A percentile compares a stretch with the other conserved stretches of the same genome.
Conservation (phyloP, 2,888 invertebrate species). For the Notodonta dromedarius region DNA sequence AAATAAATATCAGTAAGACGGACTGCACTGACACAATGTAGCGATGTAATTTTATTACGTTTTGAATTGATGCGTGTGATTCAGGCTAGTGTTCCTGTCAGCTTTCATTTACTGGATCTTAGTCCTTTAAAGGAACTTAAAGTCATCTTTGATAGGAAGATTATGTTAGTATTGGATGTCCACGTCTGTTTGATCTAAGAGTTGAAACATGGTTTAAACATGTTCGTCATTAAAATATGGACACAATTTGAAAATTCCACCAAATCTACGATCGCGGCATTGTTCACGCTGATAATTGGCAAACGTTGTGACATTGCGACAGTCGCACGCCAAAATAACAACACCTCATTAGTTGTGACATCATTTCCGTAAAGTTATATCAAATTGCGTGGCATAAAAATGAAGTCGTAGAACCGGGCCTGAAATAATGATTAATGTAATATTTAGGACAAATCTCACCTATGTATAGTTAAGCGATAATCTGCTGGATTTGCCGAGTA, state of each 20-base stretch:
- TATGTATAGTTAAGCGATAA: no score
- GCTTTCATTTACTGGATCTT: not conserved
- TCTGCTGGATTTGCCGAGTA: no score
- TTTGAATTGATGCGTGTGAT: not conserved
- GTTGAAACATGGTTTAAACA: not conserved
- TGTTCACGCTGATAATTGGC: conserved; percentile 12
- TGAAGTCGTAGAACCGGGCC: not conserved
- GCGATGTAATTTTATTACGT: conserved; percentile 5
- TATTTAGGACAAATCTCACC: conserved; percentile 7
- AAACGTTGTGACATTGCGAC: conserved; percentile 28
- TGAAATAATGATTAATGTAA: not conserved
- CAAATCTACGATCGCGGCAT: not conserved
- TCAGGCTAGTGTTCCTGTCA: not conserved
- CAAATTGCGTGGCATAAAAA: conserved; percentile 12
- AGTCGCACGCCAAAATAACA: conserved; percentile 38
- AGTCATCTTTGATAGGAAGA: not conserved
- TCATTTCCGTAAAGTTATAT: conserved; percentile 30
- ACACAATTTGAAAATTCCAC: not conserved
- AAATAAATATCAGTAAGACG: conserved; percentile 10
- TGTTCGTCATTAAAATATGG: not conserved
- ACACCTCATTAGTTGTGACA: conserved; percentile 21
- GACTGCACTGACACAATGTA: conserved; percentile 6
- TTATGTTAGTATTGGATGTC: no score
- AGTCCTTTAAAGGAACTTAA: not conserved
- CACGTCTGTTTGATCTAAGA: no score